Percentiles rank a stretch among this genome's conserved stretches.
Evolutionary conservation across 1,140 invertebrate genomes (phyloP).

Genomic region (Liolophura sinensis): DNA sequence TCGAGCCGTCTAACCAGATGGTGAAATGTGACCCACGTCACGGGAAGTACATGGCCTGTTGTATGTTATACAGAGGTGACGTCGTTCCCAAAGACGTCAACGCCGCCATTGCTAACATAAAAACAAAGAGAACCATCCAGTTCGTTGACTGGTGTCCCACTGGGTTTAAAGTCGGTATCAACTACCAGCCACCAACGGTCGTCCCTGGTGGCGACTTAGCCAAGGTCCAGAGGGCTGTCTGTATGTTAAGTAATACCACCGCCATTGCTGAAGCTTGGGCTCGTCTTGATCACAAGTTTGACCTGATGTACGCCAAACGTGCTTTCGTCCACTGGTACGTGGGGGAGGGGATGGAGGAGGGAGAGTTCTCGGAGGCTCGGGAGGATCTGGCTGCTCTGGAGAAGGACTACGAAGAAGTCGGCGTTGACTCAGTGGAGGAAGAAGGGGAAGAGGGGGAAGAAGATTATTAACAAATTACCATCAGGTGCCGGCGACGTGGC

Average conservation of each 20-base stretch:
- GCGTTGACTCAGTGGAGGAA: constrained; percentile 64
- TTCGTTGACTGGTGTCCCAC: constrained; percentile 92
- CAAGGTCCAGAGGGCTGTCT: no score
- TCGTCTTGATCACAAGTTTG: constrained; percentile 72
- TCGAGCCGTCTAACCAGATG: constrained; percentile 83
- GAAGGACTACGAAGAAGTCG: constrained; percentile 69
- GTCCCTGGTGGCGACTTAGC: constrained; percentile 62
- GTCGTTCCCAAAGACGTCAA: constrained; percentile 76
- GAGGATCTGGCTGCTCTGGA: constrained; percentile 72
- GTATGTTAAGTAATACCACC: no score
- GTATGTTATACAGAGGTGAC: constrained; percentile 44
- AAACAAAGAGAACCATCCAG: constrained; percentile 78
- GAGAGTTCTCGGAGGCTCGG: constrained; percentile 72
- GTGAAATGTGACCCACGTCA: constrained; percentile 67
- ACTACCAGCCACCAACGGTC: constrained; percentile 63
- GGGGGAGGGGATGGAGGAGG: constrained; percentile 73
- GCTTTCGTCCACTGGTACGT: constrained; percentile 54
- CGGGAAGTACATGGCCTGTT: constrained; percentile 49
- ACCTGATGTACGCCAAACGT: constrained; percentile 77
- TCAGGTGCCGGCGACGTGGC: no score
- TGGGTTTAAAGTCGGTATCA: constrained; percentile 61
- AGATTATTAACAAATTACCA: not conserved
- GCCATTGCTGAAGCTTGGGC: constrained; percentile 42
- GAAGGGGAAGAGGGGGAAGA: constrained; percentile 65
- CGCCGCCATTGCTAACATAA: constrained; percentile 78